Evolutionary conservation across 2,797 vertebrate genomes (phyloP), one percentile per base, ranked within the genome.

Genomic region (Enteromius paludinosus): DNA sequence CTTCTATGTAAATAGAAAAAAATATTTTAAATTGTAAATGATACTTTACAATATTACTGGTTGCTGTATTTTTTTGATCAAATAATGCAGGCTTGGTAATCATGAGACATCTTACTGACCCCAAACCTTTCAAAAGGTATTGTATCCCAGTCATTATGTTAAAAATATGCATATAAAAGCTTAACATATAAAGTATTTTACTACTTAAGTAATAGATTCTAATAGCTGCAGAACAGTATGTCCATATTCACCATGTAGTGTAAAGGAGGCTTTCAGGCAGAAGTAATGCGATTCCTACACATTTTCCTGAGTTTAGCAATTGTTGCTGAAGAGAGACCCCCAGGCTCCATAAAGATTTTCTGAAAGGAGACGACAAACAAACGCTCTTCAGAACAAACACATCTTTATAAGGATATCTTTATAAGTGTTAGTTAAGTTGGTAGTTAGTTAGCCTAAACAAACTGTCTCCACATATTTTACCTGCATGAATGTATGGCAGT

Each of bases 401-500:
- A 52, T 72, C 0, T 78, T 15, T 1, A 62, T n/a, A 49, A 52
- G 17, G n/a, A n/a, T n/a, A n/a, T n/a, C 5, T 71, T 0, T 33
- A 9, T 9, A 47, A 38, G 30, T 28, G 35, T 81, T 49, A 30
- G 2, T 4, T 43, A 47, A 47, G 28, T 35, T 35, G n/a, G 11
- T 81, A 49, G 47, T 35, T 81, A 49, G 47, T 35, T 30, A 38
- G 5, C 47, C 47, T 81, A 1, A 65, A 41, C 9, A 14, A 75
- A 43, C 6, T 43, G 25, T 2, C 41, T 49, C 20, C 30, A 81
- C 17, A 54, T n/a, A 71, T 52, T 87, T 83, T 90, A 98, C 98
- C 96, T 98, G 95, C 96, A 98, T 98, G 82, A 99, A 99, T 17
- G 90, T 89, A 89, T 99, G 97, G 87, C 97, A 98, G 86, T 98